A percentile compares a stretch with the other conserved stretches of the same genome.
Evolutionary conservation across 37 sponge, comb jelly and placozoan genomes (phyloP).

Genomic region (Crambe crambe): DNA sequence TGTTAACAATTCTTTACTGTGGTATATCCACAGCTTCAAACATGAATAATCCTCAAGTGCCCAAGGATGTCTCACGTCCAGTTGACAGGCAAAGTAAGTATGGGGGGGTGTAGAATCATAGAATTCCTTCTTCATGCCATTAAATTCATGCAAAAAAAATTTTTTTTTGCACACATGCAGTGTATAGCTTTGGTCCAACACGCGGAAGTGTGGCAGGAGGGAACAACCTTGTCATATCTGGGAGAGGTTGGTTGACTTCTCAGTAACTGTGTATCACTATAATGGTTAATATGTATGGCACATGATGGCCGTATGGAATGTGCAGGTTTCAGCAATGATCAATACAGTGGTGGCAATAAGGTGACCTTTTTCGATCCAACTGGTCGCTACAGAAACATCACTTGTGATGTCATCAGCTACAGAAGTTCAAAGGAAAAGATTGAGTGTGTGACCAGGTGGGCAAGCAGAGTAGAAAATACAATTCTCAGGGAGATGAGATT

Average conservation of each 20-base stretch:
- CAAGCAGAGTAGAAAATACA: too few species aligned
- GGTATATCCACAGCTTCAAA: not conserved
- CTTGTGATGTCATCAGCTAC: constrained; percentile 66
- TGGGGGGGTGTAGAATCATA: too few species aligned
- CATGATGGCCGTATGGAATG: too few species aligned
- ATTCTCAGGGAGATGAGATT: too few species aligned
- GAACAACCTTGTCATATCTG: constrained; percentile 8
- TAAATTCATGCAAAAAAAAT: too few species aligned
- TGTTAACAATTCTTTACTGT: too few species aligned
- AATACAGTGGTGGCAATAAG: constrained; percentile 54
- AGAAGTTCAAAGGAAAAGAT: constrained; percentile 49
- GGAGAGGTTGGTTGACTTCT: constrained; percentile 24
- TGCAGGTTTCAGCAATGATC: constrained; percentile 61
- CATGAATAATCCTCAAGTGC: not conserved
- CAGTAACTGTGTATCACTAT: not conserved
- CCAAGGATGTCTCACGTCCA: not conserved
- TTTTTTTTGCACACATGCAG: constrained; percentile 7
- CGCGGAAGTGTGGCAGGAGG: constrained; percentile 48
- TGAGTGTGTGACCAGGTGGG: constrained; percentile 64
- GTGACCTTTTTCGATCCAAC: constrained; percentile 60
- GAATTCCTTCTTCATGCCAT: too few species aligned
- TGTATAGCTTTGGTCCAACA: constrained; percentile 6
- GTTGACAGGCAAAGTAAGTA: too few species aligned
- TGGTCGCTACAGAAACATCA: constrained; percentile 21
- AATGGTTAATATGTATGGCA: not conserved